Evolutionary conservation across 2,888 invertebrate species (phyloP), one percentile per base, ranked within the genome.

Genomic region (Drosophila paranaensis): DNA sequence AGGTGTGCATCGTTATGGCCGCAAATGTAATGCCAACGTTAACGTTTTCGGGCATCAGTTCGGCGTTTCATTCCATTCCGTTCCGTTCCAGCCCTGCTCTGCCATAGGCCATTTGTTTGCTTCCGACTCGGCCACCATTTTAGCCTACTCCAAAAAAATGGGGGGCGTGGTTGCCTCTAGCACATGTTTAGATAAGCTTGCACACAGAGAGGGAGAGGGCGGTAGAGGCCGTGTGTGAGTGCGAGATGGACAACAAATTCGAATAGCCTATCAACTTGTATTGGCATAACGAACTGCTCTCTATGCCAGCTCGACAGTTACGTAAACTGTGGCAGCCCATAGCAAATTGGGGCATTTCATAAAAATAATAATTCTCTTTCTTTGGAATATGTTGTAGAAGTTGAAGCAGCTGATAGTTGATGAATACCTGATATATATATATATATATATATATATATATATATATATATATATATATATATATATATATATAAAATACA

Each of bases 181-280:
- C 61, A 58, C 61, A 57, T 74, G 58, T 75, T 70, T 65, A 61
- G 68, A 60, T 64, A 64, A 63, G 69, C n/a, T 30, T 10, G 55
- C 45, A 46, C 16, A 11, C 27, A 55, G 40, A 58, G 14, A 45
- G 16, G 14, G 40, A 9, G 9, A 3, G 40, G 11, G 33, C 2
- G 6, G 14, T 13, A 6, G 30, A 30, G 30, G 30, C 30, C 8
- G 30, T 33, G 30, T 33, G 30, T 33, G 4, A 13, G 42, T 5
- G 30, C 16, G 16, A 20, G 20, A 14, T 13, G 20, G 16, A 33
- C 55, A 33, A 3, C 6, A 13, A 40, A 9, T 43, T 39, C 55
- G 33, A 43, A 54, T 67, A 37, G 67, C 39, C 58, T 14, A 39
- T 56, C 67, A 51, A 14, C 51, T 35, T 35, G 35, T 51, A 51